Evolutionary conservation across 2,113 vertebrate genomes (phyloP), one percentile per base, ranked within the genome.

Genomic region (Ophthalmolycus amberensis): DNA sequence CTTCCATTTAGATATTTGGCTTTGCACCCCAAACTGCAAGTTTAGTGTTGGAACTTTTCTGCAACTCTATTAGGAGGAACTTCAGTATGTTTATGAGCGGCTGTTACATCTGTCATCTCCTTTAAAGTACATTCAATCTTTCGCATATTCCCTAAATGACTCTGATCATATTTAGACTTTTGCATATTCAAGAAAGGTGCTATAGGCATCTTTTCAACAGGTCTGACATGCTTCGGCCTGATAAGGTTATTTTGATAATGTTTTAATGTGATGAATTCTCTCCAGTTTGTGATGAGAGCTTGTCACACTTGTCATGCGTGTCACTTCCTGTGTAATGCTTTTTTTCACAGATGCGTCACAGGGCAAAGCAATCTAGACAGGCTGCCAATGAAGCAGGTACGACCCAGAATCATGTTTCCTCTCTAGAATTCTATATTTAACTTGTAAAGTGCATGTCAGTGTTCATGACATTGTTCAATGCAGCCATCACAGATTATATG

Each of bases 331-430:
- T 63, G 37, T n/a, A 10, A 70, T 10, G 6, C 76, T 44, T 74
- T 50, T 22, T 76, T 37, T 81, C 32, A 86, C 90, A 99, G 97
- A 94, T 95, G 60, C 96, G 96, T 88, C 95, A 95, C 78, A 98
- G 95, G 91, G 95, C 95, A 79, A 97, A 94, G 87, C 96, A 97
- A 34, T 97, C 94, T 92, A 96, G 95, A 90, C 96, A 96, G 0
- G 86, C 94, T 0, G 97, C 96, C 60, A 88, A 29, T 0, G 96
- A 98, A 90, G 96, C 97, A 95, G 98, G 98, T 99, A 93, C 2
- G 71, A 71, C 4, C 5, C 4, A 2, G 9, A 32, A 11, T 14
- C 50, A 34, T 10, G 4, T 29, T 71, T 34, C 7, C 14, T 15
- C 15, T 40, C 5, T 38, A 16, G 0, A 8, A 10, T 1, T 64